Conservation (phyloP, 1,140 invertebrate genomes). For the Neodiprion lecontei region DNA sequence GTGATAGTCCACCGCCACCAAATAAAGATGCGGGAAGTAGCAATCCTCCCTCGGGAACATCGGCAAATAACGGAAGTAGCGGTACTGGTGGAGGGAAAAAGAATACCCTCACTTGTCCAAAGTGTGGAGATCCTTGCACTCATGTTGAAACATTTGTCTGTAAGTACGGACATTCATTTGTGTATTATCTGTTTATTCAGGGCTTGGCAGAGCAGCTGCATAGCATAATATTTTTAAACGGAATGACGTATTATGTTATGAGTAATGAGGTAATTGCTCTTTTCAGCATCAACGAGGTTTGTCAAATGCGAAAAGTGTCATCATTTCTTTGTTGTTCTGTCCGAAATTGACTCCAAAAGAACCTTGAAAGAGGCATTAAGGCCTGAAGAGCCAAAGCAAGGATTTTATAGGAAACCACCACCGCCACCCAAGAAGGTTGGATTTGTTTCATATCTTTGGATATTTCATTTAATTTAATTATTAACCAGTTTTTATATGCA, state of each 20-base stretch:
- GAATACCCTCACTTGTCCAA: constrained; percentile 83
- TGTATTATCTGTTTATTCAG: not conserved
- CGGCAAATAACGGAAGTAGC: constrained; percentile 33
- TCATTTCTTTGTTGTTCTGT: constrained; percentile 97
- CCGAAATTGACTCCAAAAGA: constrained; percentile 88
- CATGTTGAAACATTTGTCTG: constrained; percentile 97
- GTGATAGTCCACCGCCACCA: constrained; percentile 52
- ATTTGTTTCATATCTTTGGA: constrained; percentile 10
- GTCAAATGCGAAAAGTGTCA: constrained; percentile 98
- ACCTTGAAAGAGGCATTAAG: constrained; percentile 79
- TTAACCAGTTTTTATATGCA: constrained; percentile 11
- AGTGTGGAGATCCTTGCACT: constrained; percentile 94
- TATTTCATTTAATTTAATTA: constrained; percentile 4
- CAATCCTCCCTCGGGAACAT: not conserved
- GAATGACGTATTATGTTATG: constrained; percentile 10
- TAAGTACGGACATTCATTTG: constrained; percentile 57
- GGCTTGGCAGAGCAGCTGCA: not conserved
- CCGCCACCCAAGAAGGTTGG: constrained; percentile 89
- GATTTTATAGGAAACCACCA: constrained; percentile 79
- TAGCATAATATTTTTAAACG: not conserved
- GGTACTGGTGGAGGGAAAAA: constrained; percentile 65
- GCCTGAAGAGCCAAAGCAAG: constrained; percentile 65
- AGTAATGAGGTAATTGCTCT: constrained; percentile 19
- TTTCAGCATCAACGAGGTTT: constrained; percentile 84
- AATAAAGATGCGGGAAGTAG: constrained; percentile 40